Conservation (phyloP, 2,797 vertebrate genomes). For the Sphenopsis melanotis region DNA sequence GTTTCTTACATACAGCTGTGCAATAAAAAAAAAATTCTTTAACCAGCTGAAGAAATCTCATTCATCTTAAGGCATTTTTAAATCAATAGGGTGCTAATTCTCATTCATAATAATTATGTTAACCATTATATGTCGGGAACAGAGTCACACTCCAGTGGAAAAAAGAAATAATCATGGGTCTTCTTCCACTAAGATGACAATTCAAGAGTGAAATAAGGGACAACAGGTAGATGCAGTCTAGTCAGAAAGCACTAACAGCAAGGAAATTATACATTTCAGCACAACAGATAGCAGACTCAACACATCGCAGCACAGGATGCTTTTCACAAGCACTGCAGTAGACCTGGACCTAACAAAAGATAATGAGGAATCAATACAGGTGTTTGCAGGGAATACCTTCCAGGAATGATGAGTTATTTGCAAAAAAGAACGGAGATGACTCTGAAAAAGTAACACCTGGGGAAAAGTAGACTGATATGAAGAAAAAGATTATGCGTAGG, state of each 20-base stretch:
- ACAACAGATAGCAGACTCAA: not conserved
- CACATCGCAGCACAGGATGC: not conserved
- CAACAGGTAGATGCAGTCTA: not conserved
- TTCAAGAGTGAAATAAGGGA: not conserved
- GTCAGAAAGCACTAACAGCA: not conserved
- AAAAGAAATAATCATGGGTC: not conserved
- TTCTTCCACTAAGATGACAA: not conserved
- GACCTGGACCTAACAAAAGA: not conserved
- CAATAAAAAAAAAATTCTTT: not conserved
- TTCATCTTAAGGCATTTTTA: not conserved
- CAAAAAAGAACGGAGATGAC: not conserved
- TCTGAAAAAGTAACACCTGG: not conserved
- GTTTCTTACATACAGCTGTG: not conserved
- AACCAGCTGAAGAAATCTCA: not conserved
- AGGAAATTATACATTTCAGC: not conserved
- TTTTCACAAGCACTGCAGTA: not conserved
- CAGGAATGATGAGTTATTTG: not conserved
- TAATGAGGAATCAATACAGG: not conserved
- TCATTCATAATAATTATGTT: not conserved
- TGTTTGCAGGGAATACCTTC: not conserved
- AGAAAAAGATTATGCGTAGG: not conserved
- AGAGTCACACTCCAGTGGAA: rapidly evolving
- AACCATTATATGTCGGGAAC: not conserved
- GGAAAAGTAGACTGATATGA: not conserved
- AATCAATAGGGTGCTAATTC: not conserved